phyloP scores from a whole-genome alignment of 2,888 invertebrate genomes.

The Diarsia mendica region DNA sequence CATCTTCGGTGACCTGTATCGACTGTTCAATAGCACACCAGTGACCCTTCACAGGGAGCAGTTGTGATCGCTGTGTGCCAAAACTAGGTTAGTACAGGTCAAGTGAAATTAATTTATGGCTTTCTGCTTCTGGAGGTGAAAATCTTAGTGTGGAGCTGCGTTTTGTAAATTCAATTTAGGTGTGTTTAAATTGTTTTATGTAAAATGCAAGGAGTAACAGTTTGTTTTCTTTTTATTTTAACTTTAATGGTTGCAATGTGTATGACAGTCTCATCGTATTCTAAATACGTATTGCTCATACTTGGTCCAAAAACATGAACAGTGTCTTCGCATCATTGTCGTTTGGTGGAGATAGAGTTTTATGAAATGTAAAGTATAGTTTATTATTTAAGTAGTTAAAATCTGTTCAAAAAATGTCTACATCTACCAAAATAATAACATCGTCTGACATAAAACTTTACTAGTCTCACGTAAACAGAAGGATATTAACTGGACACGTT shows the following conservation, averaged over 20 bases:
- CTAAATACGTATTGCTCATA: neutral
- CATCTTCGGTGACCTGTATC: constrained; percentile 44
- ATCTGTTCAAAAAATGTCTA: too few relatives aligned
- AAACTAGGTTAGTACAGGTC: constrained; percentile 43
- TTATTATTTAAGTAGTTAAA: too few relatives aligned
- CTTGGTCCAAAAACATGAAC: neutral
- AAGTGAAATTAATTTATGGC: constrained; percentile 19
- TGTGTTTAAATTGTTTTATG: neutral
- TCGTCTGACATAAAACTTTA: neutral
- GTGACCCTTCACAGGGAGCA: constrained; percentile 11
- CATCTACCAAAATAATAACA: too few relatives aligned
- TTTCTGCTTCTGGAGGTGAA: constrained; percentile 23
- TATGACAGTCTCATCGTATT: neutral
- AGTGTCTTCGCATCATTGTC: neutral
- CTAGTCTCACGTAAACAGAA: neutral
- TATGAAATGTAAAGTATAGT: too few relatives aligned
- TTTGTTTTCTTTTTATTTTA: too few relatives aligned
- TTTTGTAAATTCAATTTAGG: neutral
- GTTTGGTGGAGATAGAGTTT: neutral
- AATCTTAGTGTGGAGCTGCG: neutral
- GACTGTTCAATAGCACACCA: constrained; percentile 32
- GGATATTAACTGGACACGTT: neutral
- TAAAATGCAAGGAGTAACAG: neutral
- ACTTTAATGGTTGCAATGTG: too few relatives aligned
- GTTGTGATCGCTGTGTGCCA: constrained; percentile 9